A percentile compares a stretch with the other conserved stretches of the same genome.
Evolutionary conservation across 1,140 invertebrate species (phyloP).

Genomic region (Euborellia annulipes): DNA sequence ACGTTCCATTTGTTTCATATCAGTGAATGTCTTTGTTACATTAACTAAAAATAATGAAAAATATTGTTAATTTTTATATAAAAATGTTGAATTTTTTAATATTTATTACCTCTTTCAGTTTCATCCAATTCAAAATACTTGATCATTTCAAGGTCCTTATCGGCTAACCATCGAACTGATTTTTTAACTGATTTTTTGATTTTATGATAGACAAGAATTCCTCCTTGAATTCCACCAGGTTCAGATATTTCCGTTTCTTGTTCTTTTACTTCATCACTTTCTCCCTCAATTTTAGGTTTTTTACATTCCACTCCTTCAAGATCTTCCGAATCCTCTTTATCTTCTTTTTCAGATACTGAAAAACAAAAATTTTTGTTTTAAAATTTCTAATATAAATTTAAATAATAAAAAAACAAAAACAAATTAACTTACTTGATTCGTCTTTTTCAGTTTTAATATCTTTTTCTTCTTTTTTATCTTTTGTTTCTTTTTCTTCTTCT

Average conservation of each 20-base stretch:
- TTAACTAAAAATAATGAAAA: constrained; percentile 45
- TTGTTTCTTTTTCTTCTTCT: constrained; percentile 15
- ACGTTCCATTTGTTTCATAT: constrained; percentile 81
- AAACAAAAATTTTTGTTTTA: neutral
- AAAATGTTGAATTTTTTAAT: constrained; percentile 3
- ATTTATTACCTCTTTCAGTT: constrained; percentile 52
- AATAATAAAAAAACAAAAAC: no score
- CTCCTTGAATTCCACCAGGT: constrained; percentile 17
- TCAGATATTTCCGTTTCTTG: neutral
- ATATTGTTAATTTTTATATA: neutral
- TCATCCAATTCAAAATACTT: constrained; percentile 86
- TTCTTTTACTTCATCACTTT: constrained; percentile 15
- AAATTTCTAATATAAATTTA: neutral
- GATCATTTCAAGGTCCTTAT: constrained; percentile 60
- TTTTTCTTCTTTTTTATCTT: constrained; percentile 12
- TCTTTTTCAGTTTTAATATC: constrained; percentile 19
- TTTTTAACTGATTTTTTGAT: constrained; percentile 58
- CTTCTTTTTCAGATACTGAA: constrained; percentile 9
- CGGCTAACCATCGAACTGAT: constrained; percentile 62
- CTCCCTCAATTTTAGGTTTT: constrained; percentile 10
- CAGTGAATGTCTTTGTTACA: constrained; percentile 81
- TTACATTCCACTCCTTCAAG: constrained; percentile 17
- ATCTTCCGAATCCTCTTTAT: constrained; percentile 15
- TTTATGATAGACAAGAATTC: constrained; percentile 49
- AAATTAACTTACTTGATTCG: constrained; percentile 11